These are phyloP conservation scores for Beris morrisii DNA, from an alignment of 2,888 invertebrate genomes.

Conservation along the genomic window DNA sequence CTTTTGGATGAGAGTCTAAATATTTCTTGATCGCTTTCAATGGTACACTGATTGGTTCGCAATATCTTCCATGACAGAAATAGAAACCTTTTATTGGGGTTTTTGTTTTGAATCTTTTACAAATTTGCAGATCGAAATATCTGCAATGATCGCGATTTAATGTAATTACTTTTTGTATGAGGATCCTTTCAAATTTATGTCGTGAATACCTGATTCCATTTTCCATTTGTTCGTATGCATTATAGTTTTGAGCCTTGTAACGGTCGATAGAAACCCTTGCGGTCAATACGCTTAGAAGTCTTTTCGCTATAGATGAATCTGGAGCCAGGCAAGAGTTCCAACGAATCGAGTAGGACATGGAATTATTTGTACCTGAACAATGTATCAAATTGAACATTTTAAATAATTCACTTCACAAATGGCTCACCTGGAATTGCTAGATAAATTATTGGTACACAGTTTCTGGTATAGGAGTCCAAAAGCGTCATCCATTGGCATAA, in stretches of 20 bases:
- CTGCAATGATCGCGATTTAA: background rate
- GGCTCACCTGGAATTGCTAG: conserved; percentile 9
- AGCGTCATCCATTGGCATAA: conserved; percentile 3
- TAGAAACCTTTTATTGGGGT: background rate
- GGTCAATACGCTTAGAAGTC: background rate
- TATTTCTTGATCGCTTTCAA: background rate
- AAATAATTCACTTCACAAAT: background rate
- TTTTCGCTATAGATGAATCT: background rate
- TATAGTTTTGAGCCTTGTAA: background rate
- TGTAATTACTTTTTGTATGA: no score
- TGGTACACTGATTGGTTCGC: background rate
- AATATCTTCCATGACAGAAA: background rate
- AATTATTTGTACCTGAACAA: background rate
- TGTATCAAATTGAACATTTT: background rate
- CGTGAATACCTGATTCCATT: conserved; percentile 3
- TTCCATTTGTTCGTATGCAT: conserved; percentile 3
- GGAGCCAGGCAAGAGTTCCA: background rate
- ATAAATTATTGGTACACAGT: conserved; percentile 7
- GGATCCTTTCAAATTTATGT: no score
- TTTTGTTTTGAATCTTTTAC: background rate
- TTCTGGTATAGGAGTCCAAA: background rate
- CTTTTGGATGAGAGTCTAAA: background rate
- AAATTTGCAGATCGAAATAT: conserved; percentile 5
- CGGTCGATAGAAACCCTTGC: background rate
- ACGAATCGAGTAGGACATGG: background rate